Base-by-base conservation (phyloP, 2,113 vertebrate species). In the Microcebus lehilahytsara region DNA sequence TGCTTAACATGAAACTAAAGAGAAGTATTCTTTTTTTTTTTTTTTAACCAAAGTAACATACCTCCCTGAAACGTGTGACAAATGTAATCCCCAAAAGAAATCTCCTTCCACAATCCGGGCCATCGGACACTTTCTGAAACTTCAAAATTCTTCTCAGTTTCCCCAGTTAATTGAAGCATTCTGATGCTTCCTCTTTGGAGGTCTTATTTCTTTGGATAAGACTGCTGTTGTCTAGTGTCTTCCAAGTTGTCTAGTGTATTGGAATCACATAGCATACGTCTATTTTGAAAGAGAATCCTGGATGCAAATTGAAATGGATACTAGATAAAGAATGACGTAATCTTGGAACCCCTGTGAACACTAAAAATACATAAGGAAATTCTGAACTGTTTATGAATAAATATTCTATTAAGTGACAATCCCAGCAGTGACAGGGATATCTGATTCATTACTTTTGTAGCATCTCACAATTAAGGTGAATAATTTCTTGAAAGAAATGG, bases 51-150 rank as follows among this genome's bases (percentile, higher is more conserved):
- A 97, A 96, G 80, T 66, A 62, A 99, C 99, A 93, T 99, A 99
- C 99, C 99, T 99, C 98, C 99, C 98, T 99, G 99, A 97, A 99
- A 98, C 0, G 49, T 98, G 95, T 99, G 99, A 97, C 99, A 99
- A 98, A 99, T 98, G 86, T 99, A 99, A 98, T 98, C 98, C 93
- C 99, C 99, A 97, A 99, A 99, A 0, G 58, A 97, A 96, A 98
- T 90, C 91, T 97, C 92, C 92, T 98, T 99, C 97, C 98, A 97
- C 19, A 87, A 94, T 93, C 93, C 95, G 2, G 98, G 11, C 92
- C 95, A 89, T 91, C 95, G 79, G 84, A 97, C 46, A 80, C 92
- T 98, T 88, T 30, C 94, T 80, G 91, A 91, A 95, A 91, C 42
- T 77, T 93, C 91, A 2, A 30, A 66, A 56, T 94, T 95, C 97